Conservation (phyloP, 2,113 vertebrate species). For the Monopterus albus region DNA sequence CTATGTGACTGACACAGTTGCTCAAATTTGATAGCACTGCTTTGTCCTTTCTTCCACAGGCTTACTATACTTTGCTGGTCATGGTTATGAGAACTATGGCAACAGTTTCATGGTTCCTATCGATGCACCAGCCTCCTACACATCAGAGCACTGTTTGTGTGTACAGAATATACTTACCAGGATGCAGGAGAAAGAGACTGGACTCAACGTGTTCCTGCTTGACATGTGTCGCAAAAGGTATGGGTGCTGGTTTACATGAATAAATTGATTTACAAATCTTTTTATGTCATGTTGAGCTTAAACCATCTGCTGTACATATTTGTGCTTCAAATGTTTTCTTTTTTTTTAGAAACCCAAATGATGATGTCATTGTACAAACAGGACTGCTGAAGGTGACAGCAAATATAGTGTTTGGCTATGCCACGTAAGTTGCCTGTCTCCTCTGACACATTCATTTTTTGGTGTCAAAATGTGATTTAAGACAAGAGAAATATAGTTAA, state of each 20-base stretch:
- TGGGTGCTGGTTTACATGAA: background rate
- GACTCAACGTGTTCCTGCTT: constrained; percentile 89
- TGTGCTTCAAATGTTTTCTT: background rate
- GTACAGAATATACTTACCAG: constrained; percentile 85
- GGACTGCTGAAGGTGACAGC: constrained; percentile 86
- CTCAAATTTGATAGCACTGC: background rate
- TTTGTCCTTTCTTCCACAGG: constrained; percentile 69
- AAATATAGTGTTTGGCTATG: constrained; percentile 90
- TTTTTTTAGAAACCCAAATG: constrained; percentile 84
- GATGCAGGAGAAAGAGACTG: constrained; percentile 87
- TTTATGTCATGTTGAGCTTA: background rate
- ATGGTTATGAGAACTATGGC: constrained; percentile 90
- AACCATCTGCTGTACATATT: background rate
- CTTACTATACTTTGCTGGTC: constrained; percentile 89
- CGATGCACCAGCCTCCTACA: constrained; percentile 85
- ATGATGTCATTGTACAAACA: constrained; percentile 82
- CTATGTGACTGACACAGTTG: too few relatives aligned
- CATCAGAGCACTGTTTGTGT: constrained; percentile 86
- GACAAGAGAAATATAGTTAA: background rate
- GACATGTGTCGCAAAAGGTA: constrained; percentile 93
- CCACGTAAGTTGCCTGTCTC: constrained; percentile 87
- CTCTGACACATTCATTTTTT: too few relatives aligned
- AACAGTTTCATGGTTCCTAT: constrained; percentile 93
- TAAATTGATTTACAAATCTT: background rate
- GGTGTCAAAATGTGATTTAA: too few relatives aligned